Conservation (phyloP, 2,888 invertebrate species). For the Drosophila hamatofila region DNA sequence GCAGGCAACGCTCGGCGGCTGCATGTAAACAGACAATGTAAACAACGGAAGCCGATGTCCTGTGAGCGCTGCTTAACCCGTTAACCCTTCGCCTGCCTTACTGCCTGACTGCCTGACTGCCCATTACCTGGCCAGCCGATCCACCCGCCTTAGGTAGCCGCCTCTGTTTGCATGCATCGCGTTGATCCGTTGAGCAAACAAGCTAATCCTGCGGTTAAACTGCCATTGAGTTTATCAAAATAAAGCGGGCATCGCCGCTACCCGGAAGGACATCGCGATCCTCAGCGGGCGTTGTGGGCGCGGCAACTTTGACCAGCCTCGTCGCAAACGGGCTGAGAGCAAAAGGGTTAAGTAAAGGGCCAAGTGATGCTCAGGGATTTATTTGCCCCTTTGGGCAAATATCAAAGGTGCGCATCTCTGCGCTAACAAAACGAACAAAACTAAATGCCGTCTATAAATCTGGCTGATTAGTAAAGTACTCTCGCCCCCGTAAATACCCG, state of each 20-base stretch:
- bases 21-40: constrained; percentile 72
- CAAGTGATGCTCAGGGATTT: constrained; percentile 43
- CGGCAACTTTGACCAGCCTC: constrained; percentile 49
- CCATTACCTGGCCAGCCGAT: constrained; percentile 4
- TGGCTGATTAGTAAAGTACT: constrained; percentile 74
- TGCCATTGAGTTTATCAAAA: constrained; percentile 83
- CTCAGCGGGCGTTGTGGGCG: constrained; percentile 46
- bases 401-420: constrained; percentile 32
- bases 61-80: constrained; percentile 55
- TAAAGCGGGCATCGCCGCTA: constrained; percentile 60
- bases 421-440: constrained; percentile 61
- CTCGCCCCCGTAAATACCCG: constrained; percentile 59
- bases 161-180: constrained; percentile 70
- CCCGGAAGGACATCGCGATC: constrained; percentile 65
- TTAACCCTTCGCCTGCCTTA: constrained; percentile 21
- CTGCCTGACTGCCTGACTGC: not conserved
- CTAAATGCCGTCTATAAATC: constrained; percentile 77
- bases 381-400: constrained; percentile 41
- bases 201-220: constrained; percentile 84
- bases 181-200: constrained; percentile 80
- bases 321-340: constrained; percentile 54
- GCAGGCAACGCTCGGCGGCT: constrained; percentile 4
- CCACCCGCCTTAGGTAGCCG: constrained; percentile 44
- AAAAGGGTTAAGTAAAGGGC: constrained; percentile 56
- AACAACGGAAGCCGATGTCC: constrained; percentile 69